Evolutionary conservation across 2,113 vertebrate genomes (phyloP), one percentile per base, ranked within the genome.

Genomic region (Hirundichthys speculiger): DNA sequence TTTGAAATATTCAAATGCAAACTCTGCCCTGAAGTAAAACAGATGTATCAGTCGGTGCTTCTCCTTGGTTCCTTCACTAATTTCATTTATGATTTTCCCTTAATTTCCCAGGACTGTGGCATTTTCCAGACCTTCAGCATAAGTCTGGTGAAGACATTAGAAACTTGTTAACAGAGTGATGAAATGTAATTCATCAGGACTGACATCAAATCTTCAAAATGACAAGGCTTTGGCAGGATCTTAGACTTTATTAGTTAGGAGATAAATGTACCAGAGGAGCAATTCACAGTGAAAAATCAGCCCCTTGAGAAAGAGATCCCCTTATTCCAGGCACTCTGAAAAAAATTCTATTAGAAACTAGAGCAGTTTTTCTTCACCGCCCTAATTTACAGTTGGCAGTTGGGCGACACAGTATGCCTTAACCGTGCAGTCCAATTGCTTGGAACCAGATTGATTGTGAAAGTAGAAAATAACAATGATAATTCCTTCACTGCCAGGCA

Each of bases 231-330:
- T 57, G 19, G 71, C 69, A 70, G 69, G 83, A 86, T 75, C 51
- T 69, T 13, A 68, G 79, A 83, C 79, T 86, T 86, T 89, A 88
- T 77, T 82, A 79, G 81, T 63, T 39, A 14, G 60, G 71, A 87
- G 85, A 89, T 78, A 59, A 86, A 89, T 86, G 77, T 73, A 74
- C 76, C 47, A 0, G 27, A 78, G 56, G 45, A 87, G 81, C 88
- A 83, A 87, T 88, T 90, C 78, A 84, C 80, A 90, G 81, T 84
- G 88, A 91, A 91, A 88, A 87, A 89, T 85, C 49, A 47, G 68
- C 62, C 84, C 85, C 79, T 50, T 61, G 72, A 84, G 86, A 83
- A 89, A 81, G 73, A 66, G 72, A 80, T 75, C 68, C 68, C 50
- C 61, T 69, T 77, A 71, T 81, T 81, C 62, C 62, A 77, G 73